phyloP scores from a whole-genome alignment of 2,888 invertebrate species.

The Tortricodes alternella region DNA sequence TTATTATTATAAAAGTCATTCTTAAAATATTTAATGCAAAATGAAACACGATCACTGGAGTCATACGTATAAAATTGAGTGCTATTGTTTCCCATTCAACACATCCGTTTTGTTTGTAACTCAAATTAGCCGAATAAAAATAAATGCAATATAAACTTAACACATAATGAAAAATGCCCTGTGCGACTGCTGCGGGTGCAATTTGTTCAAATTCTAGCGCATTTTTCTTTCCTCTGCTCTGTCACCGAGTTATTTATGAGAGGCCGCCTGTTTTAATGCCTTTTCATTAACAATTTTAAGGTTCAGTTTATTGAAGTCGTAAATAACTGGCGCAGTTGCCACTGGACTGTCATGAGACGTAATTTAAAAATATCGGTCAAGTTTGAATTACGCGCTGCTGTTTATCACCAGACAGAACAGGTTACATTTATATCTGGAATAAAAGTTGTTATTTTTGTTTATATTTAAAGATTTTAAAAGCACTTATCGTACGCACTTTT shows the following conservation, averaged over 20 bases:
- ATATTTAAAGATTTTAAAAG: too few relatives aligned
- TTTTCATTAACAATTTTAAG: conserved; percentile 83
- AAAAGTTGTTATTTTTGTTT: too few relatives aligned
- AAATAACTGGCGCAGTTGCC: conserved; percentile 74
- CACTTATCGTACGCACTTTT: too few relatives aligned
- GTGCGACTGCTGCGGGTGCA: conserved; percentile 43
- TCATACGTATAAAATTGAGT: too few relatives aligned
- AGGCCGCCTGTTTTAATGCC: conserved; percentile 77
- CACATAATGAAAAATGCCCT: conserved; percentile 27
- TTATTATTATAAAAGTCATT: too few relatives aligned
- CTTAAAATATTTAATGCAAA: too few relatives aligned
- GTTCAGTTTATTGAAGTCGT: conserved; percentile 81
- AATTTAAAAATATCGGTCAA: conserved; percentile 55
- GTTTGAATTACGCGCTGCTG: neutral
- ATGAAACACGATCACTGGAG: too few relatives aligned
- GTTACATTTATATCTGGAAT: too few relatives aligned
- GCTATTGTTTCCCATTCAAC: too few relatives aligned
- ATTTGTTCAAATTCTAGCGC: conserved; percentile 73
- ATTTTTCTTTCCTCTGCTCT: conserved; percentile 74
- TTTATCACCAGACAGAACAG: too few relatives aligned
- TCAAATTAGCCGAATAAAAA: too few relatives aligned
- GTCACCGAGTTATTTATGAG: conserved; percentile 80
- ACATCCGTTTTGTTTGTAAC: too few relatives aligned
- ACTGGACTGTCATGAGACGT: conserved; percentile 59
- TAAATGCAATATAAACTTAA: neutral